Conservation (phyloP, 2,113 vertebrate genomes). For the Montifringilla adamsi region DNA sequence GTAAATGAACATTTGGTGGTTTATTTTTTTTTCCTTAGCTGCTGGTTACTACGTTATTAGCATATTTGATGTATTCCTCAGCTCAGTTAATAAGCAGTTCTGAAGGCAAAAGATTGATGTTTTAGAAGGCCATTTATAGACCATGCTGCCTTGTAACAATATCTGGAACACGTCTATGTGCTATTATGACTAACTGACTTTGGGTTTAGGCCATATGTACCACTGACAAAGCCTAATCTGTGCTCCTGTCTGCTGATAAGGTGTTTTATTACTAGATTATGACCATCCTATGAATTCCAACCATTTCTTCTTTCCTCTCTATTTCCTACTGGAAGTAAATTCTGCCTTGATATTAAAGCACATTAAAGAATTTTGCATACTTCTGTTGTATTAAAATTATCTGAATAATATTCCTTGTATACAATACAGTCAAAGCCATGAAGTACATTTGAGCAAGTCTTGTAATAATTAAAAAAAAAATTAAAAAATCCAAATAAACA, state of each 20-base stretch:
- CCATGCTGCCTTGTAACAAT: constrained; percentile 42
- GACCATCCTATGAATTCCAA: not conserved
- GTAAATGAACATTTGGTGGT: constrained; percentile 64
- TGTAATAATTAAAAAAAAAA: not conserved
- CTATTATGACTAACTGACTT: constrained; percentile 52
- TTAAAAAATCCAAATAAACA: not conserved
- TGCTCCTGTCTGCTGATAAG: not conserved
- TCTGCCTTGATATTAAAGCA: not conserved
- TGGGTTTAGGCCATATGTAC: constrained; percentile 44
- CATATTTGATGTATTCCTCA: constrained; percentile 68
- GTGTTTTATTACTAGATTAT: not conserved
- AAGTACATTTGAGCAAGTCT: not conserved
- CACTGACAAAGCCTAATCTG: not conserved
- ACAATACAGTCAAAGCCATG: not conserved
- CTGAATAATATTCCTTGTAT: not conserved
- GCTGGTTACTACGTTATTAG: constrained; percentile 60
- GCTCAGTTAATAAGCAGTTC: constrained; percentile 66
- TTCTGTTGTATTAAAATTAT: not conserved
- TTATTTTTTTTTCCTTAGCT: constrained; percentile 41
- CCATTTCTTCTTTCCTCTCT: not conserved
- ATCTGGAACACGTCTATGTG: constrained; percentile 32
- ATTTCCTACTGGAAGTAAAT: not conserved
- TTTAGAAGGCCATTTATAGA: constrained; percentile 50
- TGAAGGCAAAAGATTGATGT: constrained; percentile 52
- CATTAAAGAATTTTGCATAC: not conserved